Evolutionary conservation across 30 jellyfish, hydroid and myxozoan genomes (phyloP).

Genomic region (Pelagia noctiluca): DNA sequence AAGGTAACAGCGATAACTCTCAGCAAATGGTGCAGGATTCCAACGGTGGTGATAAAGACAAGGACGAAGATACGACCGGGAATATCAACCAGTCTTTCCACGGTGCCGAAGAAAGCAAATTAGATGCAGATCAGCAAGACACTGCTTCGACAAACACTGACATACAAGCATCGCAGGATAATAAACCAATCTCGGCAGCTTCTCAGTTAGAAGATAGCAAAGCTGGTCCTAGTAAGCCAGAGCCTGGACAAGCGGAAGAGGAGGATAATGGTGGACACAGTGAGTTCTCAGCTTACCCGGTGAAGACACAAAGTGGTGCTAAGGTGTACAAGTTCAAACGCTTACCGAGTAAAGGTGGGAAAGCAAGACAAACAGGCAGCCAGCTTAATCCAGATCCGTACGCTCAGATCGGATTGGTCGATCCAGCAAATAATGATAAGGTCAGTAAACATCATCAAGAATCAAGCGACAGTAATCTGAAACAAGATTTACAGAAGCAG

Average conservation of each 20-base stretch:
- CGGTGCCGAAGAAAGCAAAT: conserved; percentile 17
- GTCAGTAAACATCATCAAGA: conserved; percentile 47
- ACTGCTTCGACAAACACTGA: conserved; percentile 13
- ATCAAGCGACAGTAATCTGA: conserved; percentile 37
- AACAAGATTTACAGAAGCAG: conserved; percentile 55
- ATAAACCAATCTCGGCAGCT: background rate
- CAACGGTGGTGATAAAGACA: conserved; percentile 27
- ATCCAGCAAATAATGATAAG: conserved; percentile 75
- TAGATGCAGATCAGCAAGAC: background rate
- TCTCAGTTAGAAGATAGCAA: background rate
- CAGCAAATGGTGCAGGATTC: conserved; percentile 44
- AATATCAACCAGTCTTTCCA: conserved; percentile 49
- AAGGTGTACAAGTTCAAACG: conserved; percentile 51
- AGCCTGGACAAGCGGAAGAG: conserved; percentile 37
- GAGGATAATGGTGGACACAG: conserved; percentile 33
- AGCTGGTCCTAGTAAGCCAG: conserved; percentile 14
- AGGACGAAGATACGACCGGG: conserved; percentile 43
- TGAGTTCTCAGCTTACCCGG: conserved; percentile 45
- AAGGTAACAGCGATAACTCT: conserved; percentile 45
- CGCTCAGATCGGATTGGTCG: conserved; percentile 81
- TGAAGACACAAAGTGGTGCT: conserved; percentile 42
- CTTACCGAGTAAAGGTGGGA: conserved; percentile 32
- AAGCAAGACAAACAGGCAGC: conserved; percentile 14
- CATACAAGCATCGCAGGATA: conserved; percentile 4
- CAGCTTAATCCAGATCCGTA: conserved; percentile 53